Evolutionary conservation across 2,113 vertebrate genomes (phyloP).

Genomic region (Campylorhamphus procurvoides): DNA sequence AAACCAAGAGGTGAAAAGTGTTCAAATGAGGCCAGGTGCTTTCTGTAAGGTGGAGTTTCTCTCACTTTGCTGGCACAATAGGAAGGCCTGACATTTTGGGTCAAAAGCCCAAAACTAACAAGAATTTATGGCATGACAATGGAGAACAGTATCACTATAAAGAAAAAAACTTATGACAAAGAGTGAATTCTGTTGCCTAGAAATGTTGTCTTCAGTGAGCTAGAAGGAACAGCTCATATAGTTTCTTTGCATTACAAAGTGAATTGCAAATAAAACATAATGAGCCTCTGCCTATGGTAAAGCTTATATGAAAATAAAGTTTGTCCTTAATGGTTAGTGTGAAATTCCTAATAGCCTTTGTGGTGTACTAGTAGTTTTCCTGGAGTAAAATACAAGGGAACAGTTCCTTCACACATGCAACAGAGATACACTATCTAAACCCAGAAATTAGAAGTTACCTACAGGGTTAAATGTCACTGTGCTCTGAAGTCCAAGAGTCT

Average conservation of each 20-base stretch:
- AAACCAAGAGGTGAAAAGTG: not conserved
- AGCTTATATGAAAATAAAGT: not conserved
- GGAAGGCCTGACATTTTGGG: not conserved
- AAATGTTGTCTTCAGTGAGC: not conserved
- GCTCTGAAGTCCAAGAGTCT: not conserved
- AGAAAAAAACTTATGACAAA: not conserved
- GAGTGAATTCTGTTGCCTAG: not conserved
- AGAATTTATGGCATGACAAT: not conserved
- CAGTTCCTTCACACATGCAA: not conserved
- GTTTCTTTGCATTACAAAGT: not conserved
- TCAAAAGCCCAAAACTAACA: not conserved
- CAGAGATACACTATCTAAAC: not conserved
- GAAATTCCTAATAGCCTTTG: not conserved
- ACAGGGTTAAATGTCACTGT: not conserved
- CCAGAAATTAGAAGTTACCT: not conserved
- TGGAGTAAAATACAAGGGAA: not conserved
- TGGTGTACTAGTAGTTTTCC: not conserved
- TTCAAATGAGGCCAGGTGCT: not conserved
- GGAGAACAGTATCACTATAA: not conserved
- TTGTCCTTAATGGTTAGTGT: not conserved
- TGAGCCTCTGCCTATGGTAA: not conserved
- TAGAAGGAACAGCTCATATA: not conserved
- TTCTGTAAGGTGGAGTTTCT: not conserved
- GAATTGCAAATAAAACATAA: not conserved
- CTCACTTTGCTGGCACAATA: not conserved